phyloP scores from a whole-genome alignment of 2,888 invertebrate species.

The Erynnis tages region DNA sequence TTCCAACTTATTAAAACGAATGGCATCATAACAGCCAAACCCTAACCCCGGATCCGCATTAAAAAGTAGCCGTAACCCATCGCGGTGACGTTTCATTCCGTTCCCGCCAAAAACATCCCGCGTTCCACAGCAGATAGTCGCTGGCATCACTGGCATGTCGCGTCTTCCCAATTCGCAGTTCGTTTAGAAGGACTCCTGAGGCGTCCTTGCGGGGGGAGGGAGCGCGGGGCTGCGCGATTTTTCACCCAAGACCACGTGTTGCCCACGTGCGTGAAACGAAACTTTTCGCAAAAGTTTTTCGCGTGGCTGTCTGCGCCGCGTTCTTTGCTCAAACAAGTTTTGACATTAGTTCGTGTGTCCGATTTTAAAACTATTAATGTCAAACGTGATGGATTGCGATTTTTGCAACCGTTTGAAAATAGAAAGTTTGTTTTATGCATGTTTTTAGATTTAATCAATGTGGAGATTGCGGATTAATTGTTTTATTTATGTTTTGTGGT shows the following conservation, averaged over 20 bases:
- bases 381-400: constrained; percentile 6
- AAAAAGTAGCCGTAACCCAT: not conserved
- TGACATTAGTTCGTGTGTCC: not conserved
- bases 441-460: not conserved
- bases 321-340: not conserved
- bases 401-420: not conserved
- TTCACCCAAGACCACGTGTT: constrained; percentile 77
- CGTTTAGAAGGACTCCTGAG: constrained; percentile 53
- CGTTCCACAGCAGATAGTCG: constrained; percentile 29
- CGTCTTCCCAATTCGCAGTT: constrained; percentile 51
- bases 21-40: not conserved
- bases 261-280: constrained; percentile 62
- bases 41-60: not conserved
- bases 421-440: constrained; percentile 9
- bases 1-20: no score
- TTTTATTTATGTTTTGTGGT: no score
- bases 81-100: not conserved
- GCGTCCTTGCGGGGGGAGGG: constrained; percentile 39
- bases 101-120: constrained; percentile 29
- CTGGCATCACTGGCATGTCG: constrained; percentile 33
- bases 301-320: constrained; percentile 29
- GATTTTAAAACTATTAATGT: constrained; percentile 7
- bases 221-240: constrained; percentile 69
- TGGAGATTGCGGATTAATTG: not conserved
- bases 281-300: constrained; percentile 65